Percentiles rank a stretch among this genome's conserved stretches.
These are phyloP conservation scores for Temnothorax rugatulus DNA, from an alignment of 2,888 invertebrate species.

Conservation along the genomic window DNA sequence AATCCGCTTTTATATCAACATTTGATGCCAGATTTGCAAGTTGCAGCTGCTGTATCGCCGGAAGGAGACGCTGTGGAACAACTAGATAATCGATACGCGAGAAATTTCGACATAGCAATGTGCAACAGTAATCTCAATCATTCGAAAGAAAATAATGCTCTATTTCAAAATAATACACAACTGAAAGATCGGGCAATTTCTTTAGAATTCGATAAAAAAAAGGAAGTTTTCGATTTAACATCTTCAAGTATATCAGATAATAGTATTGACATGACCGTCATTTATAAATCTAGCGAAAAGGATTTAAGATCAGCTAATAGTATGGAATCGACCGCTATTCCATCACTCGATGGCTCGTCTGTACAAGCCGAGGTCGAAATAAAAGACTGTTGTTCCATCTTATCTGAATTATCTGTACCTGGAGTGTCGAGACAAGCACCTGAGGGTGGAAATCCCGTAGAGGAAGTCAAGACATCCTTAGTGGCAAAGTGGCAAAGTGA, in stretches of 20 bases:
- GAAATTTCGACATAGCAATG: constrained; percentile 76
- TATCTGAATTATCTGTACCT: constrained; percentile 78
- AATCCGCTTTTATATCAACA: constrained; percentile 84
- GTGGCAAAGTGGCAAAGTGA: constrained; percentile 60
- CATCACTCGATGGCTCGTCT: constrained; percentile 70
- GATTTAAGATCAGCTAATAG: constrained; percentile 76
- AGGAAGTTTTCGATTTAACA: constrained; percentile 72
- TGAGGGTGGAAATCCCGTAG: constrained; percentile 84
- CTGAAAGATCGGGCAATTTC: constrained; percentile 44
- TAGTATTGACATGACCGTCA: constrained; percentile 77
- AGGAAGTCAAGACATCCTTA: constrained; percentile 75
- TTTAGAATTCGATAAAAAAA: constrained; percentile 53
- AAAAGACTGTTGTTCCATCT: constrained; percentile 72
- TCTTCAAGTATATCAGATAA: constrained; percentile 78
- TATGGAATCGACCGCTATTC: constrained; percentile 73
- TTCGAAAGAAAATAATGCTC: not conserved
- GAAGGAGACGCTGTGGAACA: constrained; percentile 79
- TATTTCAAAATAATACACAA: not conserved
- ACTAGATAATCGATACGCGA: constrained; percentile 80
- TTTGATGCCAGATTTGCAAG: constrained; percentile 78
- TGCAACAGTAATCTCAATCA: constrained; percentile 68
- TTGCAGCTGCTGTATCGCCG: constrained; percentile 65
- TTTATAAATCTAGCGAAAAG: constrained; percentile 77
- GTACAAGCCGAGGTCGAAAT: constrained; percentile 66
- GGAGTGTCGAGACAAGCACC: constrained; percentile 83